Evolutionary conservation across 2,113 vertebrate species (phyloP), one percentile per base, ranked within the genome.

Genomic region (Grammomys surdaster): DNA sequence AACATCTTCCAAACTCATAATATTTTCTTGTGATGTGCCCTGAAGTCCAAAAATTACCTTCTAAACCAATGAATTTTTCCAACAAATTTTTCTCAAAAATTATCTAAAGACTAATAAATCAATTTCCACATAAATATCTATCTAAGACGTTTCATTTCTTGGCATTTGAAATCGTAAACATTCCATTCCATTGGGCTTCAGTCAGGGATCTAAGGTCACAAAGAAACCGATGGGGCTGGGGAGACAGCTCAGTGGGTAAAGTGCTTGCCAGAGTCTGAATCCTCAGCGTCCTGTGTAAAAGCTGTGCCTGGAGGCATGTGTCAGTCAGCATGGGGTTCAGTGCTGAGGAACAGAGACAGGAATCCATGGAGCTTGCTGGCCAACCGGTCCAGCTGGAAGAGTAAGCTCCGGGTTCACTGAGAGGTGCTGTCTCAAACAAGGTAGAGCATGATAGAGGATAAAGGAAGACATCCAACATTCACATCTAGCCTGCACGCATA

Each of bases 21-120:
- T 54, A 90, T 88, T 97, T 95, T 81, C 93, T 43, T 20, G 56
- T 26, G 1, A 81, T 82, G 94, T 51, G 24, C 90, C 95, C 7
- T 28, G 76, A 96, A 97, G 86, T 82, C 56, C 91, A 90, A 94
- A 97, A 95, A 96, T 81, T 48, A 48, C 60, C 84, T 85, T 94
- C 78, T 90, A 48, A 72, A 70, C 80, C 95, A 86, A 17, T 94
- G 46, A 43, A 86, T 82, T 54, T 2, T 36, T 89, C 46, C 84
- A 95, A 91, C 31, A 91, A 72, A 72, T 67, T 81, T 90, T 95
- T 90, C 67, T 89, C 72, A 48, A 43, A 95, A 88, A 56, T 91
- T 90, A 51, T 40, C 81, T 81, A 31, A 77, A 87, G 84, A 81
- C 54, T 9, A 88, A 76, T 65, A 48, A 78, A 90, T 93, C 93